These are phyloP conservation scores for Cydia splendana DNA, from an alignment of 1,140 invertebrate genomes.

Conservation along the genomic window DNA sequence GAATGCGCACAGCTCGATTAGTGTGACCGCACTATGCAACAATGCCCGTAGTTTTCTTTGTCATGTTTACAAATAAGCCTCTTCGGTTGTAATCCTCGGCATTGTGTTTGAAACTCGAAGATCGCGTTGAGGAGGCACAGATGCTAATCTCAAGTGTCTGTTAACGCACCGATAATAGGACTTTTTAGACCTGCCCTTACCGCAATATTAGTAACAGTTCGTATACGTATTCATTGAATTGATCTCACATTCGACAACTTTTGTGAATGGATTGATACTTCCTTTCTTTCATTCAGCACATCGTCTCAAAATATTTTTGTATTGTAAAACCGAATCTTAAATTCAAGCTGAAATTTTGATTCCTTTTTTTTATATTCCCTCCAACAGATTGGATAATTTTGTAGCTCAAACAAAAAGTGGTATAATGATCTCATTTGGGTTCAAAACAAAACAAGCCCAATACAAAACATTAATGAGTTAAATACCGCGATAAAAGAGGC, in stretches of 20 bases:
- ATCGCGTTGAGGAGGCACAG: constrained; percentile 68
- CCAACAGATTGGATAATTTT: background rate
- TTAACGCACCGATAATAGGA: constrained; percentile 74
- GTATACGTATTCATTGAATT: constrained; percentile 58
- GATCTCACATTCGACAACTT: constrained; percentile 57
- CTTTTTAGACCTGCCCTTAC: constrained; percentile 65
- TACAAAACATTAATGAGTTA: constrained; percentile 59
- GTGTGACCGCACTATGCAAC: constrained; percentile 56
- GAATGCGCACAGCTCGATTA: constrained; percentile 56
- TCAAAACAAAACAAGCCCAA: constrained; percentile 48
- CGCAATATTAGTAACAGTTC: constrained; percentile 57
- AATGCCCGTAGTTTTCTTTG: constrained; percentile 63
- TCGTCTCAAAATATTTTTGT: constrained; percentile 34
- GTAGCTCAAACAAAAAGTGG: constrained; percentile 5
- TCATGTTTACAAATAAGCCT: constrained; percentile 79
- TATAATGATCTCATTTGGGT: constrained; percentile 39
- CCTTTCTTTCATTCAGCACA: constrained; percentile 48
- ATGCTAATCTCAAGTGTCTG: constrained; percentile 80
- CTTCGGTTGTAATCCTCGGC: constrained; percentile 68
- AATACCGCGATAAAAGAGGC: constrained; percentile 67
- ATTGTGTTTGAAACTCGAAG: constrained; percentile 71
- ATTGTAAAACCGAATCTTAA: constrained; percentile 26
- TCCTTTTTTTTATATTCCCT: constrained; percentile 16
- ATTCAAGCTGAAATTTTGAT: background rate
- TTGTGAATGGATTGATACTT: constrained; percentile 62